Conservation (phyloP, 2,113 vertebrate genomes). For the Toxotes chatareus region DNA sequence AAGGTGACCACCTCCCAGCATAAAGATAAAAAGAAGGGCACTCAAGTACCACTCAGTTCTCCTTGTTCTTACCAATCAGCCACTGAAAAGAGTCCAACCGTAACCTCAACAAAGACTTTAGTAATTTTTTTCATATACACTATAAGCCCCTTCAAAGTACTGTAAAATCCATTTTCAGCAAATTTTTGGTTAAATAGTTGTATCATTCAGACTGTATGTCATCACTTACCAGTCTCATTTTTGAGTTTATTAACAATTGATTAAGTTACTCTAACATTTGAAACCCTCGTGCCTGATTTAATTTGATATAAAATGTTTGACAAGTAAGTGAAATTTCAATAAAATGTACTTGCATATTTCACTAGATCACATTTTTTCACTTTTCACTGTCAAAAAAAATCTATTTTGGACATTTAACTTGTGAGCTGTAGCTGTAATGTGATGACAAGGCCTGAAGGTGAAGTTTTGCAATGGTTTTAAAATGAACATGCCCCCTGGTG, state of each 20-base stretch:
- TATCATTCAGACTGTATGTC: too few relatives aligned
- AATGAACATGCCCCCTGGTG: constrained; percentile 48
- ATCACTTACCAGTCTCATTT: not conserved
- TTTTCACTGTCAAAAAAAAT: not conserved
- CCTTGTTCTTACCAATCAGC: too few relatives aligned
- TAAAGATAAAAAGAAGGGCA: too few relatives aligned
- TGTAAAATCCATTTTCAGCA: too few relatives aligned
- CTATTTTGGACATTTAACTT: not conserved
- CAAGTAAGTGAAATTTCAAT: not conserved
- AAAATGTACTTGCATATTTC: not conserved
- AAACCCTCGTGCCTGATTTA: too few relatives aligned
- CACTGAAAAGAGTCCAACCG: too few relatives aligned
- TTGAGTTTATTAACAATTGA: not conserved
- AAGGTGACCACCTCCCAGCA: too few relatives aligned
- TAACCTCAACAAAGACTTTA: not conserved
- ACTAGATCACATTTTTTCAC: too few relatives aligned
- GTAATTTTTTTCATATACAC: not conserved
- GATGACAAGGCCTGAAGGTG: not conserved
- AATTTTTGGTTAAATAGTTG: too few relatives aligned
- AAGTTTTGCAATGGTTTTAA: not conserved
- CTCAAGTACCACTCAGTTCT: too few relatives aligned
- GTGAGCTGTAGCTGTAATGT: not conserved
- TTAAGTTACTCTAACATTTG: not conserved
- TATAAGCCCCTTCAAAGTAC: too few relatives aligned
- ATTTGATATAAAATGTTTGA: not conserved